Evolutionary conservation across 2,888 invertebrate genomes (phyloP).

Genomic region (Drosophila niveifrons): DNA sequence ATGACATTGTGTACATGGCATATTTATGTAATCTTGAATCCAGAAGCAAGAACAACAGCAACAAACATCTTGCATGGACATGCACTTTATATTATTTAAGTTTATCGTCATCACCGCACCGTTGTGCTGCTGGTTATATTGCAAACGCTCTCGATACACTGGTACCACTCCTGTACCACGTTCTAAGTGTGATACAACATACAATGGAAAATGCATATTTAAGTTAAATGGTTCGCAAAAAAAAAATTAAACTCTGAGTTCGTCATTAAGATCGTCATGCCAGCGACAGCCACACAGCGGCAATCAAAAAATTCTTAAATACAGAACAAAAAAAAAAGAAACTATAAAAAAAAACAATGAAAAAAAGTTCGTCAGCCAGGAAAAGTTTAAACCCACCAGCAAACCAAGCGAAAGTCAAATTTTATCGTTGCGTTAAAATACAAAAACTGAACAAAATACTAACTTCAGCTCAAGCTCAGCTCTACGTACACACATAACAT

Average conservation of each 20-base stretch:
- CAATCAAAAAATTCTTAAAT: constrained; percentile 28
- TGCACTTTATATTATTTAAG: constrained; percentile 34
- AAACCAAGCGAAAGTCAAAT: constrained; percentile 43
- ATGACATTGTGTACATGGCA: constrained; percentile 84
- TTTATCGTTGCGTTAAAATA: constrained; percentile 43
- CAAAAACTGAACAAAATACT: constrained; percentile 18
- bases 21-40: constrained; percentile 68
- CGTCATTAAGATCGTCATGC: constrained; percentile 35
- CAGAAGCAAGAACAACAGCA: not conserved
- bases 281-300: constrained; percentile 30
- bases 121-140: constrained; percentile 4
- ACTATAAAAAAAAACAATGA: constrained; percentile 19
- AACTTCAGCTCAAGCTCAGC: constrained; percentile 56
- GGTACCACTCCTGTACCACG: not conserved
- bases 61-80: constrained; percentile 15
- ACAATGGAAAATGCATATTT: constrained; percentile 10
- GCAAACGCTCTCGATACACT: not conserved
- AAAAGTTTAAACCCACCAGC: constrained; percentile 52
- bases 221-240: constrained; percentile 17
- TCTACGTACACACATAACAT: constrained; percentile 44
- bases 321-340: constrained; percentile 12
- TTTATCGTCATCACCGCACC: constrained; percentile 21
- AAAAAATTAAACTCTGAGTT: constrained; percentile 30
- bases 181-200: constrained; percentile 1
- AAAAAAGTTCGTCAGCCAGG: constrained; percentile 41